phyloP scores from a whole-genome alignment of 2,888 invertebrate genomes.

The Lochmaea crataegi region DNA sequence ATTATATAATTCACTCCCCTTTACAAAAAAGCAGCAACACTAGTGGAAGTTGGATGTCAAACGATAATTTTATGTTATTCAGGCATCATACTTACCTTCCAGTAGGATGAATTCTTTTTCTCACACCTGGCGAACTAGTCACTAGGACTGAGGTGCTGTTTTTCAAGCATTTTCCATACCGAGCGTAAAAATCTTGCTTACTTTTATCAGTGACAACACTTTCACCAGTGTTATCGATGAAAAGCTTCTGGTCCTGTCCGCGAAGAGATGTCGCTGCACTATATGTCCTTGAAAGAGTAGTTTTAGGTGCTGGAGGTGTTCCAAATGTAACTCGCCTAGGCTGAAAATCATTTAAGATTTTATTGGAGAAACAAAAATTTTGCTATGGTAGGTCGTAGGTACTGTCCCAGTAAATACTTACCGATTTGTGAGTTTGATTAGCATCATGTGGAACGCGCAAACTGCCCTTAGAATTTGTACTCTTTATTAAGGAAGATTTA shows the following conservation, averaged over 20 bases:
- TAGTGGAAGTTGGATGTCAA: too few species aligned
- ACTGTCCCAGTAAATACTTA: conserved; percentile 43
- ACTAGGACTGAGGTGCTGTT: conserved; percentile 51
- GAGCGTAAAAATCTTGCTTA: background rate
- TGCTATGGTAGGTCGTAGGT: too few species aligned
- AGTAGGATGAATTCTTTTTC: conserved; percentile 61
- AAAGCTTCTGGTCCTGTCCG: background rate
- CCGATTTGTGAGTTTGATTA: conserved; percentile 47
- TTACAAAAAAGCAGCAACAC: too few species aligned
- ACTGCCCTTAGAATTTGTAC: conserved; percentile 39
- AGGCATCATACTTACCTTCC: conserved; percentile 45
- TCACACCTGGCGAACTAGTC: conserved; percentile 58
- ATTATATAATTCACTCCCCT: too few species aligned
- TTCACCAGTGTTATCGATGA: background rate
- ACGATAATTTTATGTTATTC: too few species aligned
- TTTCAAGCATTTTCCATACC: background rate
- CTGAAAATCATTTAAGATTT: background rate
- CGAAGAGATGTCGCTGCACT: background rate
- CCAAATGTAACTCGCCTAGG: background rate
- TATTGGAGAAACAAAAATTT: too few species aligned
- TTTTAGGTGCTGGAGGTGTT: background rate
- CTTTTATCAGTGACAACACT: background rate
- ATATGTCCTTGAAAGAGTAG: background rate
- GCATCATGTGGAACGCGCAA: conserved; percentile 40
- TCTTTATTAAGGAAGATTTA: conserved; percentile 47